Evolutionary conservation across 2,888 invertebrate genomes (phyloP), one percentile per base, ranked within the genome.

Genomic region (Scaptomyza cyrtandrae): DNA sequence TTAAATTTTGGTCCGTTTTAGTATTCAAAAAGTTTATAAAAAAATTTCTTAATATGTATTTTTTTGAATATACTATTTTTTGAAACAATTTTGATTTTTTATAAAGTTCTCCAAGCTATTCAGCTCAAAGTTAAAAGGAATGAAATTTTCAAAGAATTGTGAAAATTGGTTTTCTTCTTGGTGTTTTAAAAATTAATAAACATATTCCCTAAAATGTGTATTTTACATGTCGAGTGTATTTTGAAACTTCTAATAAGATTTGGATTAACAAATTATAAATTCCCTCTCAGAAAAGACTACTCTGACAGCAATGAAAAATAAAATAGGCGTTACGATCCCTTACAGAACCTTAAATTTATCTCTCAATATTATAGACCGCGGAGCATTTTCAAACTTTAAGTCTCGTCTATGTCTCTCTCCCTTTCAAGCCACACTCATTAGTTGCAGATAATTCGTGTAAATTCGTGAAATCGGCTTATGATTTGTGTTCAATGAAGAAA

Each of bases 381-480:
- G 3, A 46, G 4, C 31, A 7, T 56, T 10, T 13, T 29, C 27
- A 27, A 58, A 62, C 62, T 35, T 50, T 10, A n/a, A 19, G 50
- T 6, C n/a, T 10, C 10, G n/a, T 3, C n/a, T 35, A 13, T 13
- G 3, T 3, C 19, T 35, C 13, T 35, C 13, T 49, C 3, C 13
- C 45, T 39, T 57, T 62, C 78, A 80, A 79, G 64, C 78, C 68
- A 56, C 59, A 66, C 72, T 80, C 80, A 88, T 86, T 86, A 88
- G 76, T 66, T 69, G 58, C 27, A 73, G 80, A 84, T 87, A 87
- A 88, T 86, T 88, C 88, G 75, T 62, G 64, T 73, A 90, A 90
- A 88, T 89, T 88, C 87, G 71, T 59, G 16, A 84, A 90, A 90
- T 90, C 90, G 82, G 89, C 87, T 90, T 90, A 89, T 80, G 85